Percentiles rank a stretch among this genome's conserved stretches.
Conservation (phyloP, 1,140 invertebrate genomes). For the Heliconius himera region DNA sequence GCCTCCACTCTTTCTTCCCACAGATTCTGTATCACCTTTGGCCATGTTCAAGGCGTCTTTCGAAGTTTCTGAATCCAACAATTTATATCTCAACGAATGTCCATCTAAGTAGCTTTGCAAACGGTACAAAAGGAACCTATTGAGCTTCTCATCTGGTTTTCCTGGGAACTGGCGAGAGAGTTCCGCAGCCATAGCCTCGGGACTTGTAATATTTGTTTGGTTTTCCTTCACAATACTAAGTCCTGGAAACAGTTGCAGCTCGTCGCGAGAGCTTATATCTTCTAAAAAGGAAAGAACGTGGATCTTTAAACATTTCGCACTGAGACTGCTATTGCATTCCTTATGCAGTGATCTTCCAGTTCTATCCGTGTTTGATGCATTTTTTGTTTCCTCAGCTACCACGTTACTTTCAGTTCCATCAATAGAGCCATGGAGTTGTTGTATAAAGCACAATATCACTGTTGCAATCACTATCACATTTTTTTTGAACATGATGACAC, state of each 20-base stretch:
- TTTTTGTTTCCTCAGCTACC: slow-evolving; percentile 51
- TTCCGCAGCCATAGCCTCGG: slow-evolving; percentile 87
- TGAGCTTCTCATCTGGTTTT: slow-evolving; percentile 88
- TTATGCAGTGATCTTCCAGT: slow-evolving; percentile 63
- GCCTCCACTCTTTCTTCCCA: slow-evolving; percentile 69
- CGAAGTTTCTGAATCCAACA: slow-evolving; percentile 85
- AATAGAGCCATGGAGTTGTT: slow-evolving; percentile 36
- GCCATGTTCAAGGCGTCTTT: slow-evolving; percentile 71
- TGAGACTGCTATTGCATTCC: slow-evolving; percentile 73
- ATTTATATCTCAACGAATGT: slow-evolving; percentile 87
- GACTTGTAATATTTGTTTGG: slow-evolving; percentile 80
- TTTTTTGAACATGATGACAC: slow-evolving; percentile 64
- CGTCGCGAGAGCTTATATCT: slow-evolving; percentile 80
- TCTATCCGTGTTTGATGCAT: slow-evolving; percentile 53
- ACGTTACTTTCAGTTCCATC: slow-evolving; percentile 41
- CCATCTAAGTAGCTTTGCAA: slow-evolving; percentile 87
- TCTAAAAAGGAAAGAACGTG: slow-evolving; percentile 89
- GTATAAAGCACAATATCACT: slow-evolving; percentile 46
- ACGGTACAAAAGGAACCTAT: slow-evolving; percentile 82
- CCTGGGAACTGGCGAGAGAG: slow-evolving; percentile 88
- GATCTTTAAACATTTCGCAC: slow-evolving; percentile 89
- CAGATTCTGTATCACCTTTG: slow-evolving; percentile 61
- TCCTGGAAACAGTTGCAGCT: slow-evolving; percentile 83
- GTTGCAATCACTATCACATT: slow-evolving; percentile 47
- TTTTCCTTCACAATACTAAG: slow-evolving; percentile 87